Percentiles rank a stretch among this genome's conserved stretches.
These are phyloP conservation scores for Chorisops tibialis DNA, from an alignment of 2,888 invertebrate species.

Conservation along the genomic window DNA sequence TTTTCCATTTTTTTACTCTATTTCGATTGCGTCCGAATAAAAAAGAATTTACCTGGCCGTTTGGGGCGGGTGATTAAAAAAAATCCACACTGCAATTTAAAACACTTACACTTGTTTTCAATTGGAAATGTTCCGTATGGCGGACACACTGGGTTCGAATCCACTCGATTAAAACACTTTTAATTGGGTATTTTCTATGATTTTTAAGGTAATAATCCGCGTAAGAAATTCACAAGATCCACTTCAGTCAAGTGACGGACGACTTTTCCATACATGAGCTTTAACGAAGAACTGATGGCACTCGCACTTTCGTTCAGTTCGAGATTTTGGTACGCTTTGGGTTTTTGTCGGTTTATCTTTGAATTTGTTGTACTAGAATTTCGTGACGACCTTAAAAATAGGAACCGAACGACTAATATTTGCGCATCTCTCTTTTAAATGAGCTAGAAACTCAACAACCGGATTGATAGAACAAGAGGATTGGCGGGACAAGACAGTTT, in stretches of 20 bases:
- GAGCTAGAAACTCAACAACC: too few relatives aligned
- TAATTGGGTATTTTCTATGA: neutral
- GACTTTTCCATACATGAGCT: conserved; percentile 31
- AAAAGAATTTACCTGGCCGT: too few relatives aligned
- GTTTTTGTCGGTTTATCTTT: neutral
- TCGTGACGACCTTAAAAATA: too few relatives aligned
- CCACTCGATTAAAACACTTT: conserved; percentile 13
- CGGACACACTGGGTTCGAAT: neutral
- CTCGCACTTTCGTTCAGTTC: conserved; percentile 14
- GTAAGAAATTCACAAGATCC: conserved; percentile 20
- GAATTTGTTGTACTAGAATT: too few relatives aligned
- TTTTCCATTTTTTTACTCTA: too few relatives aligned
- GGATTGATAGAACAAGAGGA: too few relatives aligned
- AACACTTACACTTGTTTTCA: conserved; percentile 14
- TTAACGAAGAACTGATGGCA: conserved; percentile 27
- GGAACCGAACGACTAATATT: too few relatives aligned
- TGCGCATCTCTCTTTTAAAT: too few relatives aligned
- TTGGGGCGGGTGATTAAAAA: too few relatives aligned
- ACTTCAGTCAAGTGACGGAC: conserved; percentile 32
- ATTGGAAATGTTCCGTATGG: neutral
- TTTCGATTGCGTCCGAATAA: too few relatives aligned
- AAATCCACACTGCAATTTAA: too few relatives aligned
- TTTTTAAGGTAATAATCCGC: conserved; percentile 9
- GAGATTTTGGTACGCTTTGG: neutral
- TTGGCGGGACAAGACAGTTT: too few relatives aligned